Evolutionary conservation across 2,888 invertebrate species (phyloP).

Genomic region (Pseudoips prasinana): DNA sequence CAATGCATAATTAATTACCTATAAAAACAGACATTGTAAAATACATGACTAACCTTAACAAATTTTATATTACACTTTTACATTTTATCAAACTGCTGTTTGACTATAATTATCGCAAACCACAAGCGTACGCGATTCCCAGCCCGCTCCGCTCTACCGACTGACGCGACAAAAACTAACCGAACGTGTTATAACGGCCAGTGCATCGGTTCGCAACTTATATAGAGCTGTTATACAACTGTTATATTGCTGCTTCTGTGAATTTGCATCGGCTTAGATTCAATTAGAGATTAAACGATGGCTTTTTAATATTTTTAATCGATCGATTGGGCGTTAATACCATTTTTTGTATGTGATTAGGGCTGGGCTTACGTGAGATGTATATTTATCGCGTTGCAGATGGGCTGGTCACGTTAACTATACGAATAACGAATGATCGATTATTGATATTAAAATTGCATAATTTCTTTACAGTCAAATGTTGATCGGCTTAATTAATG

Average conservation of each 20-base stretch:
- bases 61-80: no score
- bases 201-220: conserved; percentile 44
- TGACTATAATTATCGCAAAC: conserved; percentile 8
- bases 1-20: no score
- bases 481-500: no score
- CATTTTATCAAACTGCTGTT: no score
- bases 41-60: no score
- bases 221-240: conserved; percentile 40
- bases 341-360: conserved; percentile 15
- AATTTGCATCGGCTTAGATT: conserved; percentile 30
- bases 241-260: conserved; percentile 37
- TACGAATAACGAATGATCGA: no score
- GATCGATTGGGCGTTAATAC: conserved; percentile 22
- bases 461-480: no score
- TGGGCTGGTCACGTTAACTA: no score
- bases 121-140: conserved; percentile 24
- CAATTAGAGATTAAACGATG: conserved; percentile 28
- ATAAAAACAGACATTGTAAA: no score
- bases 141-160: conserved; percentile 24
- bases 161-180: conserved; percentile 56
- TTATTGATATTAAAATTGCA: no score
- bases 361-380: conserved; percentile 6
- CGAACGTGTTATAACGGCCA: conserved; percentile 64
- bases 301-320: conserved; percentile 11
- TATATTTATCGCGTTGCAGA: no score